Base-by-base conservation (phyloP, 2,113 vertebrate genomes). In the Zosterops lateralis region DNA sequence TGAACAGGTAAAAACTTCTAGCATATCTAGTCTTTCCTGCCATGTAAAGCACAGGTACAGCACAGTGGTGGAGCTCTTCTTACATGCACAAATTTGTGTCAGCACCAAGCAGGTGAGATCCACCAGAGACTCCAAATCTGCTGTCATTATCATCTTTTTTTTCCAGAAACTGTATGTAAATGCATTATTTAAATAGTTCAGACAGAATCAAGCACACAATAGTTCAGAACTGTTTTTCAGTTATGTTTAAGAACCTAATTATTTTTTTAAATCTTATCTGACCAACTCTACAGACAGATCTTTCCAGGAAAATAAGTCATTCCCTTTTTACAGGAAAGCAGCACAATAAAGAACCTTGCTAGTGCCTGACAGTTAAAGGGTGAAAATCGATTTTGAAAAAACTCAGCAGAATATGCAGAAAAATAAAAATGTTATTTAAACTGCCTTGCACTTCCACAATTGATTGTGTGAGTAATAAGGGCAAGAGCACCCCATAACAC, bases 31-130 rank as follows among this genome's bases (percentile, higher is more conserved):
- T 53, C 8, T 26, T 77, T 62, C 47, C 5, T 70, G 19, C 12
- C 61, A 10, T 15, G 21, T 32, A 44, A 32, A 84, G 20, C 16
- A 42, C 24, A 82, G 16, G 8, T 50, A 24, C 9, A 85, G 70
- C 17, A 34, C 18, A 73, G 16, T 3, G 7, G 12, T 50, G 7
- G 10, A 87, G 5, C 24, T 75, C 11, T 8, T 83, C 26, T 75
- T 68, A 51, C 0, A 0, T 15, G 64, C 12, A 26, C 15, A 62
- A 11, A 28, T 0, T 36, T 36, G 0, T 50, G 50, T 47, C 54
- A 74, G 36, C 32, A 83, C 32, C 42, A n/a, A 82, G 24, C 21
- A 80, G 58, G 31, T 65, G 68, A 73, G 28, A 57, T 21, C 2
- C 26, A 67, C 13, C 26, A 45, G 44, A 54, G 32, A 48, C 48